phyloP scores from a whole-genome alignment of 2,797 vertebrate genomes.

The Tachyglossus aculeatus region DNA sequence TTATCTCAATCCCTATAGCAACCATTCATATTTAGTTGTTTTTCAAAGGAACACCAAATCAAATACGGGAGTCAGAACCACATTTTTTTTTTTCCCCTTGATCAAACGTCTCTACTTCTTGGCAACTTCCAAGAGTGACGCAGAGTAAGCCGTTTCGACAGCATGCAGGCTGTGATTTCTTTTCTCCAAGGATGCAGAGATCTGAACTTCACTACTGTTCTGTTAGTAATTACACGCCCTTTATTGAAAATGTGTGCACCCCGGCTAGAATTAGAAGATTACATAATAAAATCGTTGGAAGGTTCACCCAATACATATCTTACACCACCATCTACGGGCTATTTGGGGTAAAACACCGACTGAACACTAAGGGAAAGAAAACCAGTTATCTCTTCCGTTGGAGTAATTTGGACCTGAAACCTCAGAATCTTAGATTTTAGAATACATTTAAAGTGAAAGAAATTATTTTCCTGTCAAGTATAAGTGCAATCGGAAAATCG shows the following conservation, averaged over 20 bases:
- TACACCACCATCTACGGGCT: slow-evolving; percentile 71
- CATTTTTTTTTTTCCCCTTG: background rate
- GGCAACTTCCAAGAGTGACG: background rate
- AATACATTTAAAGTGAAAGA: background rate
- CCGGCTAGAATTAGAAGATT: slow-evolving; percentile 33
- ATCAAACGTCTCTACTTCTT: slow-evolving; percentile 14
- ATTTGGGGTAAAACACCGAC: background rate
- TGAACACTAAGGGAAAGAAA: background rate
- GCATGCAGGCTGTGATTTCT: background rate
- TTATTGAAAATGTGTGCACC: background rate
- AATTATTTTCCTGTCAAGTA: too few species aligned
- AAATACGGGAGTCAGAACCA: background rate
- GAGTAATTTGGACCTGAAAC: fast-evolving
- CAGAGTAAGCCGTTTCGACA: background rate
- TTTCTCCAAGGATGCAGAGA: background rate
- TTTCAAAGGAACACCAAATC: slow-evolving; percentile 25
- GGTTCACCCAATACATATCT: slow-evolving; percentile 13
- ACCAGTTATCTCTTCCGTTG: background rate
- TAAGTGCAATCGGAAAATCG: too few species aligned
- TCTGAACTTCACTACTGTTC: background rate
- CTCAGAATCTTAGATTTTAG: background rate
- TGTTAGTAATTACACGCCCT: background rate
- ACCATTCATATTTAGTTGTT: background rate
- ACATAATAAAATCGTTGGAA: slow-evolving; percentile 34
- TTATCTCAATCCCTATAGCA: background rate